phyloP scores from a whole-genome alignment of 1,140 invertebrate species.

The Asobara japonica region DNA sequence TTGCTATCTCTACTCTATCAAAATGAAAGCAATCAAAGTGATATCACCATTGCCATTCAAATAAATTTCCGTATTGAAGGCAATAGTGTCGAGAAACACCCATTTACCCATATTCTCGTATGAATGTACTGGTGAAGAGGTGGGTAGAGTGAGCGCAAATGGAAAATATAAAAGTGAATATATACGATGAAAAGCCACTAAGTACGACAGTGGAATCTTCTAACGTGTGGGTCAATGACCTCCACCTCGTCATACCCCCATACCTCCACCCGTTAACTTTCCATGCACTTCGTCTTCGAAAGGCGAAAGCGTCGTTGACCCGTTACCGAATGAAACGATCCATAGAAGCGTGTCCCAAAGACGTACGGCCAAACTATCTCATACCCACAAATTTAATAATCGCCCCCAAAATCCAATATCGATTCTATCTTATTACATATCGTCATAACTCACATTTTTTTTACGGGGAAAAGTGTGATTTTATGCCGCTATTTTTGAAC shows the following conservation, averaged over 20 bases:
- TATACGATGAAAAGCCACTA: not conserved
- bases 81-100: not conserved
- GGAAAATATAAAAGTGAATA: not conserved
- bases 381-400: conserved; percentile 4
- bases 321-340: not conserved
- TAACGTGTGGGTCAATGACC: conserved; percentile 2
- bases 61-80: not conserved
- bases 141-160: not conserved
- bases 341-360: not conserved
- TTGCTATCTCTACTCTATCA: not conserved
- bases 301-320: not conserved
- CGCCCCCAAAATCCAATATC: not conserved
- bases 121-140: not conserved
- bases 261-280: not conserved
- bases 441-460: not conserved
- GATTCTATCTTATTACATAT: not conserved
- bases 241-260: not conserved
- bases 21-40: not conserved
- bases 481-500: not conserved
- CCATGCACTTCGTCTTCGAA: conserved; percentile 1
- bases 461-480: not conserved
- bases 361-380: conserved; percentile 6
- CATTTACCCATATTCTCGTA: not conserved
- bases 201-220: not conserved
- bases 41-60: not conserved